phyloP scores from a whole-genome alignment of 1,140 invertebrate species.

The Neodiprion pinetum region DNA sequence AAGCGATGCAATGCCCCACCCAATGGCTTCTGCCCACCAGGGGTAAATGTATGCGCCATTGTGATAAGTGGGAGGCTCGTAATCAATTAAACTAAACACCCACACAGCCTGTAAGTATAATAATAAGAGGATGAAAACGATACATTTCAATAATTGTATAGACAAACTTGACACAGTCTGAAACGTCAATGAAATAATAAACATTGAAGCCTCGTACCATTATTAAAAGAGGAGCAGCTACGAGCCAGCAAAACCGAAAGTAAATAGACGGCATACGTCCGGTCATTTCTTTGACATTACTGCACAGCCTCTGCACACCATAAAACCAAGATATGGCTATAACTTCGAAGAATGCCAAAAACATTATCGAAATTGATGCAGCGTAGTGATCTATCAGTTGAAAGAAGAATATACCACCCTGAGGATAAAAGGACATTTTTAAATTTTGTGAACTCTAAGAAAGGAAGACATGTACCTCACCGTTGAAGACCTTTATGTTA shows the following conservation, averaged over 20 bases:
- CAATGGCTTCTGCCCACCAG: conserved; percentile 82
- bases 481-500: not conserved
- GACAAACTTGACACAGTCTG: not conserved
- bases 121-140: not conserved
- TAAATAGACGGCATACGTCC: conserved; percentile 79
- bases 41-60: conserved; percentile 82
- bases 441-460: conserved; percentile 13
- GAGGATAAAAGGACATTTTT: conserved; percentile 41
- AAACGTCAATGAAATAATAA: not conserved
- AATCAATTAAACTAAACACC: conserved; percentile 88
- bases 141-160: not conserved
- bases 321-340: conserved; percentile 92
- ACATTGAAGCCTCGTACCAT: conserved; percentile 65
- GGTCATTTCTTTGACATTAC: conserved; percentile 89
- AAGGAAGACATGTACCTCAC: conserved; percentile 21
- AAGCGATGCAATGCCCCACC: conserved; percentile 85
- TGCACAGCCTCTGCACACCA: conserved; percentile 79
- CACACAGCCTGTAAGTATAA: conserved; percentile 72
- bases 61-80: conserved; percentile 81
- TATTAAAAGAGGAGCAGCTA: conserved; percentile 80
- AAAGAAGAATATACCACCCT: conserved; percentile 93
- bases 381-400: conserved; percentile 93
- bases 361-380: conserved; percentile 89
- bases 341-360: conserved; percentile 91
- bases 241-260: conserved; percentile 85